Base-by-base conservation (phyloP, 1,140 invertebrate species). In the Drosophila melanica region DNA sequence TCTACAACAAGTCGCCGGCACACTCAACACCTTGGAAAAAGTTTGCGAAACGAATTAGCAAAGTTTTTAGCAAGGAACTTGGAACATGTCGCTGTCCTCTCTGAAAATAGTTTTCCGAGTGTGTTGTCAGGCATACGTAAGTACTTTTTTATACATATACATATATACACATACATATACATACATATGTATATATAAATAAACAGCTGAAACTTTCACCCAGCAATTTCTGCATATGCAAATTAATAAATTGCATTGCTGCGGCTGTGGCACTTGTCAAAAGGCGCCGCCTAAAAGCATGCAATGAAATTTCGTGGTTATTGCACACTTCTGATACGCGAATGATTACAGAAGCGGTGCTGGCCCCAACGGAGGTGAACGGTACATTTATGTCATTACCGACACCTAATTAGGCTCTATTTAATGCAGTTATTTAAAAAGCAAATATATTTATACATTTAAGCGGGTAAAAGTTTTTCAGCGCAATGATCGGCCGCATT, bases 191-290 rank as follows among this genome's bases (percentile, higher is more conserved):
- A 14, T 41, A 20, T 39, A 39, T 33, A 60, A 48, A 27, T 41
- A 67, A 23, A 35, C 57, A 50, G 16, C 33, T 35, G 44, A 30
- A 45, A 70, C 37, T 44, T 60, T 63, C 42, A 37, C 30, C 33
- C 18, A 44, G n/a, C 16, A 50, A 72, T 69, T 47, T 10, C 30
- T 63, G 30, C 42, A 62, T 14, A 48, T 42, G 70, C 23, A 86
- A 86, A 85, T 86, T 86, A 75, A 81, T 75, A 85, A 78, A 86
- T 62, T 77, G 69, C 74, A 62, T 69, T 48, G 44, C 48, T 80
- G n/a, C 42, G 50, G 67, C 12, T 39, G 45, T 14, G 8, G 23
- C 27, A 18, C 55, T 30, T 44, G 18, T 27, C 37, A n/a, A 55
- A 33, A 23, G 51, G 6, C 23, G 42, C 41, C 41, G 51, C 53